phyloP scores from a whole-genome alignment of 2,797 vertebrate genomes.

The Falco berigora region DNA sequence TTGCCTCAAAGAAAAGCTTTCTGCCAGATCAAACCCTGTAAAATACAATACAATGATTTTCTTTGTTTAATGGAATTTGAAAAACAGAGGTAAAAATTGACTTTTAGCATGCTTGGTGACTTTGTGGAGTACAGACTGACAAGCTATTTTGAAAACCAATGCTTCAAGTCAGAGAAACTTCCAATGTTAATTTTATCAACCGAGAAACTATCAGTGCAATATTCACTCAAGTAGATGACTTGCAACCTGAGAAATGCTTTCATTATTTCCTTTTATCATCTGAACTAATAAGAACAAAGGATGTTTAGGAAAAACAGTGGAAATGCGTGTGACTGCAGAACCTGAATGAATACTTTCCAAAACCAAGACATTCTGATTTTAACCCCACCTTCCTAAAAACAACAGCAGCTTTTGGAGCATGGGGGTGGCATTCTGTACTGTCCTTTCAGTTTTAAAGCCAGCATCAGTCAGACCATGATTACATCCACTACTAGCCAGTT shows the following conservation, averaged over 20 bases:
- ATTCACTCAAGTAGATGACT: not conserved
- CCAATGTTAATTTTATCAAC: not conserved
- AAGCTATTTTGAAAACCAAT: not conserved
- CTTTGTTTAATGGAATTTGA: not conserved
- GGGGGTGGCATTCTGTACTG: not conserved
- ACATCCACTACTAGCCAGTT: not conserved
- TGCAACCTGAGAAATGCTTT: not conserved
- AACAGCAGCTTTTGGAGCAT: not conserved
- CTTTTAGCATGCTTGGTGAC: not conserved
- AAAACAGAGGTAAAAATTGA: not conserved
- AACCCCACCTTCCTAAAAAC: not conserved
- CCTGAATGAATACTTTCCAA: not conserved
- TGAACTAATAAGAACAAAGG: not conserved
- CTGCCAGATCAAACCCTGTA: conserved; percentile 90
- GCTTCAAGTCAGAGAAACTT: not conserved
- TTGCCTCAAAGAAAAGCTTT: conserved; percentile 86
- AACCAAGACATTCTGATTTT: not conserved
- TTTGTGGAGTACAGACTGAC: not conserved
- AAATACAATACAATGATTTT: conserved; percentile 12
- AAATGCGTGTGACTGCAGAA: not conserved
- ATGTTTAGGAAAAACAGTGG: not conserved
- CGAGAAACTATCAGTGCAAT: not conserved
- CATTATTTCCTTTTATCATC: not conserved
- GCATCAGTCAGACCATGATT: not conserved
- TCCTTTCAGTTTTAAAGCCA: not conserved